These are phyloP conservation scores for Apocrypta bakeri DNA, from an alignment of 1,140 invertebrate genomes.

Conservation along the genomic window DNA sequence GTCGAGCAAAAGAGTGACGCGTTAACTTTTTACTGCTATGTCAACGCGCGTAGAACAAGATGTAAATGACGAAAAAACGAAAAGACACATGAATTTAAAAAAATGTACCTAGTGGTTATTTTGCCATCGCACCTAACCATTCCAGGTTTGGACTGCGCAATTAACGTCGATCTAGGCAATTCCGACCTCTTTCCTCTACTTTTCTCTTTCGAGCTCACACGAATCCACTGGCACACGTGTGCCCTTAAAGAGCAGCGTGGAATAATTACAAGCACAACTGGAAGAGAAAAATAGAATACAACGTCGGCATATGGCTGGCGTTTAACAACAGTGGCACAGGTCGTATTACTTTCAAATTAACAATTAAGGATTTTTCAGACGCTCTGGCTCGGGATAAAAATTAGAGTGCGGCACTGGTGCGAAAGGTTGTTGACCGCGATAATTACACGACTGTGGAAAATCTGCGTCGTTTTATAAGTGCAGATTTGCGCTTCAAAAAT, in stretches of 20 bases:
- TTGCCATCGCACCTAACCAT: no score
- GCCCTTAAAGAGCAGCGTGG: slow-evolving; percentile 7
- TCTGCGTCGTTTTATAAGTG: slow-evolving; percentile 17
- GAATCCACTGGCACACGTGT: neutral
- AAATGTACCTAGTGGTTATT: neutral
- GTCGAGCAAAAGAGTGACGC: no score
- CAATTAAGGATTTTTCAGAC: slow-evolving; percentile 50
- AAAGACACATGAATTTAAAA: neutral
- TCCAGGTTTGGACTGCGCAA: neutral
- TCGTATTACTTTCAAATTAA: slow-evolving; percentile 58
- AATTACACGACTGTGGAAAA: slow-evolving; percentile 27
- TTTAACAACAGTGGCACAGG: slow-evolving; percentile 53
- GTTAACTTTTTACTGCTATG: no score
- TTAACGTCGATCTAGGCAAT: neutral
- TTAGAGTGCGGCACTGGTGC: slow-evolving; percentile 8
- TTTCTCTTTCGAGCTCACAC: no score
- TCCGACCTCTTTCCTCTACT: neutral
- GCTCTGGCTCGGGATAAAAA: slow-evolving; percentile 12
- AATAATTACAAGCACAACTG: slow-evolving; percentile 36
- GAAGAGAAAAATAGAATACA: neutral
- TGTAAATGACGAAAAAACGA: neutral
- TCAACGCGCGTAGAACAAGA: no score
- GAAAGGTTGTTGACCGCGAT: slow-evolving; percentile 31
- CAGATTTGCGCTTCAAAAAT: slow-evolving; percentile 12
- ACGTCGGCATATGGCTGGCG: slow-evolving; percentile 14